Percentiles rank a stretch among this genome's conserved stretches.
These are phyloP conservation scores for Tupiocoris notatus DNA, from an alignment of 2,888 invertebrate genomes.

Conservation along the genomic window DNA sequence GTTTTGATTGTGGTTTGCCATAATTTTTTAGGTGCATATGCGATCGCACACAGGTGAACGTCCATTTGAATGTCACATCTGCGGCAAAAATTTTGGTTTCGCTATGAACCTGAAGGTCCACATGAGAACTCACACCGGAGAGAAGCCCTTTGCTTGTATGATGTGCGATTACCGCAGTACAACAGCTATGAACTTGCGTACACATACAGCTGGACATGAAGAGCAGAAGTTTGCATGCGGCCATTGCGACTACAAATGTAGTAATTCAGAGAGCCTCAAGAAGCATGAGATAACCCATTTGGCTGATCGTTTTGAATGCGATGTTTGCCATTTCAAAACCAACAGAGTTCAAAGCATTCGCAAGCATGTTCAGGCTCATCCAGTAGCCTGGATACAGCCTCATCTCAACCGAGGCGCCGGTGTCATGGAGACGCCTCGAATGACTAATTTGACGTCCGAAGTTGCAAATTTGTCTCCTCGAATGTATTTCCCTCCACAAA, in stretches of 20 bases:
- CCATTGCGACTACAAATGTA: constrained; percentile 21
- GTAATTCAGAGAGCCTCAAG: constrained; percentile 16
- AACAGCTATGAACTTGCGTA: constrained; percentile 26
- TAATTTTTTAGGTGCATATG: constrained; percentile 24
- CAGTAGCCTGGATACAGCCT: not conserved
- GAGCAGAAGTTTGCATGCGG: constrained; percentile 20
- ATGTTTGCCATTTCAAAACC: not conserved
- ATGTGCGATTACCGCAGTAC: constrained; percentile 27
- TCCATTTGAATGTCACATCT: constrained; percentile 26
- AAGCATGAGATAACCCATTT: constrained; percentile 33
- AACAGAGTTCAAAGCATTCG: not conserved
- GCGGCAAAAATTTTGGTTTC: constrained; percentile 33
- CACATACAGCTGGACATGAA: constrained; percentile 17
- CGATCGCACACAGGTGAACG: constrained; percentile 34
- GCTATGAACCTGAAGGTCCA: constrained; percentile 34
- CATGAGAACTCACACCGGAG: constrained; percentile 31
- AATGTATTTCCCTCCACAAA: not conserved
- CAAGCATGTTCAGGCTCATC: not conserved
- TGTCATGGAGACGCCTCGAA: too few relatives aligned
- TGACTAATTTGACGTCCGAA: not conserved
- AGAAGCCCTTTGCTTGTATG: constrained; percentile 28
- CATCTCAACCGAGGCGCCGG: not conserved
- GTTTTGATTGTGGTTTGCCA: not conserved
- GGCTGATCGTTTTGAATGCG: not conserved
- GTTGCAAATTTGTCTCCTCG: not conserved